These are phyloP conservation scores for Phalloptychus januarius DNA, from an alignment of 2,797 vertebrate species.

Conservation along the genomic window DNA sequence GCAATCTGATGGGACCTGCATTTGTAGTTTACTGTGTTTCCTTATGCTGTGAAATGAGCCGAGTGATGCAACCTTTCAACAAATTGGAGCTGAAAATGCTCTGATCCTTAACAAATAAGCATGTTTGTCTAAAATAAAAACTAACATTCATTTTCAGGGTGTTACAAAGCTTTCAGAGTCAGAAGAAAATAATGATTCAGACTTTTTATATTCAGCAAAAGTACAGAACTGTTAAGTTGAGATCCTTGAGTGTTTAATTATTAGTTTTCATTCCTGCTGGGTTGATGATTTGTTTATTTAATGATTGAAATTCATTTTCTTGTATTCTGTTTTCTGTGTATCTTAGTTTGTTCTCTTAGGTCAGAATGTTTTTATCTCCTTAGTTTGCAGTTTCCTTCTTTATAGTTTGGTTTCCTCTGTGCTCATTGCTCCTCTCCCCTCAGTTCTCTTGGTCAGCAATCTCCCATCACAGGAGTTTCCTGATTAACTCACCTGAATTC, in stretches of 20 bases:
- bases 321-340: neutral
- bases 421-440: neutral
- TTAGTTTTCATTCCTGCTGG: neutral
- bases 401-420: neutral
- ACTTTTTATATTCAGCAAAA: neutral
- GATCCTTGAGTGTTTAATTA: neutral
- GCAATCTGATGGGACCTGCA: slow-evolving; percentile 40
- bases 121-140: neutral
- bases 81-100: slow-evolving; percentile 3
- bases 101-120: neutral
- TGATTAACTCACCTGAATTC: neutral
- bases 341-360: neutral
- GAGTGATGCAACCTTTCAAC: neutral
- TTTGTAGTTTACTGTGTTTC: slow-evolving; percentile 29
- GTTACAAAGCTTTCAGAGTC: neutral
- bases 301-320: neutral
- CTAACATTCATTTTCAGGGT: neutral
- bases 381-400: neutral
- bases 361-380: neutral
- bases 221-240: neutral
- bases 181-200: neutral
- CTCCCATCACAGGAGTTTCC: neutral
- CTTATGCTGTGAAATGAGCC: slow-evolving; percentile 10
- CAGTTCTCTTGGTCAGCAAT: neutral
- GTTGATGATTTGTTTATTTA: neutral